phyloP scores from a whole-genome alignment of 2,888 invertebrate genomes.

The Diaphora mendica region DNA sequence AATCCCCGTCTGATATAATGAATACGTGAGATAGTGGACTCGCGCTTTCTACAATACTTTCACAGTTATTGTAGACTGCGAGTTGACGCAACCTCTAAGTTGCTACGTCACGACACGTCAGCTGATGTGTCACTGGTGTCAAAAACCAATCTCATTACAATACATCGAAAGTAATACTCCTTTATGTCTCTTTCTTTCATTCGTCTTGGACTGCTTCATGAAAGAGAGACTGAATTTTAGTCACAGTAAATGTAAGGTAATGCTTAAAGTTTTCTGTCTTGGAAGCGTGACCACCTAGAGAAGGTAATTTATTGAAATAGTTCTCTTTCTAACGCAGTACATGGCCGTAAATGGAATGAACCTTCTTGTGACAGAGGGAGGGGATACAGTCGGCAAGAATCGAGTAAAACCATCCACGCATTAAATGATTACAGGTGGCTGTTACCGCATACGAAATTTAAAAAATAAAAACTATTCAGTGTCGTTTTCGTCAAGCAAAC shows the following conservation, averaged over 20 bases:
- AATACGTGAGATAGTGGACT: constrained; percentile 80
- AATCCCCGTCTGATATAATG: constrained; percentile 81
- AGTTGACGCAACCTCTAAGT: constrained; percentile 72
- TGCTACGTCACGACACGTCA: constrained; percentile 53
- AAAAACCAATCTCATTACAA: neutral
- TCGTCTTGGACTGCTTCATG: neutral
- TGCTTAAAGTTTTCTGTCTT: neutral
- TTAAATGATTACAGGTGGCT: neutral
- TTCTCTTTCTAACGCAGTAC: neutral
- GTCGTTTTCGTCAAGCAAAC: neutral
- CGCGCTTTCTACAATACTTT: constrained; percentile 85
- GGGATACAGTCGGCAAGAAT: neutral
- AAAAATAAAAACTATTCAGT: neutral
- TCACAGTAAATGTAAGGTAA: neutral
- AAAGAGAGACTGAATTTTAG: neutral
- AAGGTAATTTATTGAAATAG: neutral
- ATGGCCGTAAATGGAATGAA: neutral
- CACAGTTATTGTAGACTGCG: constrained; percentile 77
- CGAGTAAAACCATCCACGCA: neutral
- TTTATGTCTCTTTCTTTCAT: neutral
- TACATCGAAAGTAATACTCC: constrained; percentile 1
- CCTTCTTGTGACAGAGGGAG: neutral
- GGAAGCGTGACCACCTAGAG: neutral
- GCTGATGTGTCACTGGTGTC: constrained; percentile 18
- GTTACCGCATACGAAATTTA: neutral